phyloP scores from a whole-genome alignment of 2,888 invertebrate genomes.

The Euclidia mi region DNA sequence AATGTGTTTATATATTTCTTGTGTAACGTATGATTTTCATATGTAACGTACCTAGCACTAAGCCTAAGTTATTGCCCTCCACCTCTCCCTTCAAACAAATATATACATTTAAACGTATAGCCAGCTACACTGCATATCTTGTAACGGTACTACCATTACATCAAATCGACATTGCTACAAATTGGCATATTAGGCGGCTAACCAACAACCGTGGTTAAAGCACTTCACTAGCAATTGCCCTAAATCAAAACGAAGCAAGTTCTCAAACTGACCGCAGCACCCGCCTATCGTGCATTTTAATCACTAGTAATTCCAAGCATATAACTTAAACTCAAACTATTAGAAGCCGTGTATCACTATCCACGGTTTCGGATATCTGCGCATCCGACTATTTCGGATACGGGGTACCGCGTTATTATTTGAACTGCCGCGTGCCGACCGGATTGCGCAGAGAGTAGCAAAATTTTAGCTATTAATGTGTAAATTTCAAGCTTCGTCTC shows the following conservation, averaged over 20 bases:
- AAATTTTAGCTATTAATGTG: slow-evolving; percentile 54
- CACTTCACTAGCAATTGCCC: too few species aligned
- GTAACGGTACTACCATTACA: too few species aligned
- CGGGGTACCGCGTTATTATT: slow-evolving; percentile 36
- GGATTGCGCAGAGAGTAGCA: slow-evolving; percentile 36
- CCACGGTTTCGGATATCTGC: slow-evolving; percentile 43
- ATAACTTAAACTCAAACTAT: neutral
- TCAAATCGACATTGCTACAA: too few species aligned
- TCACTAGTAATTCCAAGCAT: slow-evolving; percentile 5
- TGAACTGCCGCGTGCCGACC: slow-evolving; percentile 31
- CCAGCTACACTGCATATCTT: too few species aligned
- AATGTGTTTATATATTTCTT: too few species aligned
- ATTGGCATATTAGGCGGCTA: too few species aligned
- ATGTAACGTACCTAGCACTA: too few species aligned
- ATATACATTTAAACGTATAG: slow-evolving; percentile 41
- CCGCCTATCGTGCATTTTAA: neutral
- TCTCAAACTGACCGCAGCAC: neutral
- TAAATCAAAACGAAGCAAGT: too few species aligned
- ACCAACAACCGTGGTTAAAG: too few species aligned
- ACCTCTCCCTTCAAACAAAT: too few species aligned
- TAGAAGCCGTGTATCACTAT: slow-evolving; percentile 27
- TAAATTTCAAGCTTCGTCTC: slow-evolving; percentile 47
- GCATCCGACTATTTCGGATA: slow-evolving; percentile 44
- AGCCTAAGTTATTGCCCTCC: too few species aligned
- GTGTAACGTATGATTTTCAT: too few species aligned